Evolutionary conservation across 2,888 invertebrate genomes (phyloP), one percentile per base, ranked within the genome.

Genomic region (Adela reaumurella): DNA sequence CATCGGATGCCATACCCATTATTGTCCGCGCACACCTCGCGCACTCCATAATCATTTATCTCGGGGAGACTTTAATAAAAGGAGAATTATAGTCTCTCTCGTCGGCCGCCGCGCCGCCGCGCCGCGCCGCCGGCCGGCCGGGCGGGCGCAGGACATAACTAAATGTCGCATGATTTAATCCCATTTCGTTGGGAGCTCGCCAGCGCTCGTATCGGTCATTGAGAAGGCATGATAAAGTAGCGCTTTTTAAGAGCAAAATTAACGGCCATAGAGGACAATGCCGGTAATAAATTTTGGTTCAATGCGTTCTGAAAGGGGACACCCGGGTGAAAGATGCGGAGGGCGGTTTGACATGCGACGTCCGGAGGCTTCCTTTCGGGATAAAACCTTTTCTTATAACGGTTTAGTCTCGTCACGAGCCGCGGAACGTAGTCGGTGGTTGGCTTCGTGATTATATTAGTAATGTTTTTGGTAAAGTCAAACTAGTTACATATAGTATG

Each of bases 151-250:
- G 51, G 54, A 53, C 51, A 46, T 56, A 58, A 58, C 57, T 74
- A 76, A n/a, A 74, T 73, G 76, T 77, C 69, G 72, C 74, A 76
- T 77, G 77, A 74, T 77, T 70, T 72, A 73, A 74, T 74, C 74
- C 70, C 70, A 74, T 74, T 72, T 71, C 67, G 68, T 67, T 64
- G 74, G 76, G 73, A 72, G 66, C 65, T 50, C 69, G 74, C 74
- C 74, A 74, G 49, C 46, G 19, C 28, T n/a, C 18, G 29, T 46
- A 47, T 50, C 50, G 48, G 50, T 50, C 50, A 50, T 35, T 35
- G 35, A 14, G 35, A 35, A 35, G 35, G 35, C 35, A 35, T 35
- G 35, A 35, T 35, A 35, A 35, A 35, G 14, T 35, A 35, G 11
- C 35, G 35, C 35, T 35, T 35, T 35, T 35, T 35, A 35, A 35